These are phyloP conservation scores for Prolemur simus DNA, from an alignment of 2,113 vertebrate species.

Conservation along the genomic window DNA sequence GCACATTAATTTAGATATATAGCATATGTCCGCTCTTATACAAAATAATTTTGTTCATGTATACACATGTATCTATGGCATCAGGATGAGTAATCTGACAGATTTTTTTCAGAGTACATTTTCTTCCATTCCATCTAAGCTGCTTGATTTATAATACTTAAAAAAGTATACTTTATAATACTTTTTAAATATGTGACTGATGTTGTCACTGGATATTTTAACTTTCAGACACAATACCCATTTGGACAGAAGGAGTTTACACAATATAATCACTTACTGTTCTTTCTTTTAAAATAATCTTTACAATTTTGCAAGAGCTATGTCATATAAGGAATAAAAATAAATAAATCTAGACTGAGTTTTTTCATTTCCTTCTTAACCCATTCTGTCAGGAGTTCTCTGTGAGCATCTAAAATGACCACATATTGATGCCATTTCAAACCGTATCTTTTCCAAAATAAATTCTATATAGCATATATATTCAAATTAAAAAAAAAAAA, in stretches of 20 bases:
- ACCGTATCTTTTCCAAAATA: neutral
- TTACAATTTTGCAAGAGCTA: neutral
- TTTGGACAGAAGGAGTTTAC: neutral
- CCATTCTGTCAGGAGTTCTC: neutral
- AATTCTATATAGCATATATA: too few relatives aligned
- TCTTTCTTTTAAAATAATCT: neutral
- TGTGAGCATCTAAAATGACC: neutral
- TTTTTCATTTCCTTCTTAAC: neutral
- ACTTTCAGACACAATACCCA: neutral
- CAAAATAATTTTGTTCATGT: neutral
- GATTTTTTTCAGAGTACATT: neutral
- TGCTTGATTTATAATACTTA: neutral
- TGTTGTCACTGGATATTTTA: neutral
- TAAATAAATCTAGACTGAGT: neutral
- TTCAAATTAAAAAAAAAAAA: neutral
- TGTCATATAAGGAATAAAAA: neutral
- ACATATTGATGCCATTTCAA: neutral
- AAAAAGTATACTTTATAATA: neutral
- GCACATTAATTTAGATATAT: neutral
- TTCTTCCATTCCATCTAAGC: neutral
- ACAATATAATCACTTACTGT: neutral
- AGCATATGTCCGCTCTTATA: neutral
- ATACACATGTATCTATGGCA: neutral
- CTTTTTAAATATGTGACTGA: neutral
- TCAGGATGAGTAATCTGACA: neutral